Evolutionary conservation across 1,140 invertebrate genomes (phyloP), one percentile per base, ranked within the genome.

Genomic region (Hesperophylax magnus): DNA sequence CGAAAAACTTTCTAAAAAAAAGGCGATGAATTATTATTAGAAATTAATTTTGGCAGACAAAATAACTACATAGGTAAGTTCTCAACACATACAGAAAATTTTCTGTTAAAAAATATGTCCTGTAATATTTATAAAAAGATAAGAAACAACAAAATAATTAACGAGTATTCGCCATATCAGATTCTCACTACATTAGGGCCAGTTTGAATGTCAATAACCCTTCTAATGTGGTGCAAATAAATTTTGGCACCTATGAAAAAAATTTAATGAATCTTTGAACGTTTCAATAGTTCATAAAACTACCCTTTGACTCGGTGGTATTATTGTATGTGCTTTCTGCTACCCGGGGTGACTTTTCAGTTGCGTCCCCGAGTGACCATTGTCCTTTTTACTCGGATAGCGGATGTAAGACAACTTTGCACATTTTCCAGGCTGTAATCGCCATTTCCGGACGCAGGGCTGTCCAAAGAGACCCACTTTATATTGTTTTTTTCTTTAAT

Each of bases 381-480:
- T 77, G 54, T 39, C 75, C 75, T 56, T 3, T 14, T 9, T 34
- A 27, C 15, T 56, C 75, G 31, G 54, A 22, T 58, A 47, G 11
- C 39, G 39, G 39, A 47, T 47, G 24, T 75, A 53, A 22, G 52
- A 71, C 74, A 82, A 82, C 81, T 82, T 82, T 80, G 78, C 78
- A 79, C 81, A 80, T 80, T 80, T 80, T 82, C 81, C 81, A 72
- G 18, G 27, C 74, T 52, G 63, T 82, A 80, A 82, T 82, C 78
- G 81, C 78, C 58, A 77, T 77, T 63, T 77, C 81, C 78, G 54
- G 80, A 24, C 15, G 5, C 18, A 61, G 58, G 58, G 58, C 14
- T 61, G n/a, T 24, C 58, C 58, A 7, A 18, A 61, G 54, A 17
- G 5, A 5, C 17, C 27, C 2, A 14, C 39, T 1, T 47, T 1